Evolutionary conservation across 2,797 vertebrate species (phyloP), one percentile per base, ranked within the genome.

Genomic region (Malurus leucopterus): DNA sequence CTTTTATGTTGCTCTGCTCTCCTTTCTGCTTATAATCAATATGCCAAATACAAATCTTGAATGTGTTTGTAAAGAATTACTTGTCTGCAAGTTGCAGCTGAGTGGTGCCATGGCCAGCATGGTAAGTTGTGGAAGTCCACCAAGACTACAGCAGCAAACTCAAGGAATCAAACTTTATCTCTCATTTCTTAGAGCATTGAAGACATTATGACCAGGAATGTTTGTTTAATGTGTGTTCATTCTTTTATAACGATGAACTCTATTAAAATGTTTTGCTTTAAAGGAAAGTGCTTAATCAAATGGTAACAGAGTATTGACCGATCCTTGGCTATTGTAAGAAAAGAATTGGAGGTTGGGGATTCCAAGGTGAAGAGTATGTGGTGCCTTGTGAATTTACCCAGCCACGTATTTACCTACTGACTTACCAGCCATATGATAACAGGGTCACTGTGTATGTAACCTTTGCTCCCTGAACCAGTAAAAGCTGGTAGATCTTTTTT

Each of bases 21-120:
- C 86, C 46, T 92, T 91, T 87, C 59, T 75, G 41, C 62, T 72
- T 78, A 13, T n/a, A 55, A 71, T 62, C 11, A 50, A 4, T 72
- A 18, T 81, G 19, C 23, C 67, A 75, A 88, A 65, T 51, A 32
- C 29, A 84, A 68, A 69, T 62, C 40, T 70, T 74, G 34, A 73
- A 67, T 73, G n/a, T 89, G 51, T 59, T 34, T 80, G 44, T 84
- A 71, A 84, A 80, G 61, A 77, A 41, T 71, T 43, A 47, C 13
- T 91, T 74, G 29, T 55, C 18, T 87, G 29, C 58, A 62, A 7
- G 11, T 73, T 82, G 59, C 79, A 91, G 62, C 53, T 80, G 65
- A 71, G 47, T n/a, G 41, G 43, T 83, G 79, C 62, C 17, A 3
- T 55, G 70, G 23, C 32, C 3, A 8, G 15, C 32, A 19, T 14